Conservation (phyloP, 2,888 invertebrate genomes). For the Druceiella hillmani region DNA sequence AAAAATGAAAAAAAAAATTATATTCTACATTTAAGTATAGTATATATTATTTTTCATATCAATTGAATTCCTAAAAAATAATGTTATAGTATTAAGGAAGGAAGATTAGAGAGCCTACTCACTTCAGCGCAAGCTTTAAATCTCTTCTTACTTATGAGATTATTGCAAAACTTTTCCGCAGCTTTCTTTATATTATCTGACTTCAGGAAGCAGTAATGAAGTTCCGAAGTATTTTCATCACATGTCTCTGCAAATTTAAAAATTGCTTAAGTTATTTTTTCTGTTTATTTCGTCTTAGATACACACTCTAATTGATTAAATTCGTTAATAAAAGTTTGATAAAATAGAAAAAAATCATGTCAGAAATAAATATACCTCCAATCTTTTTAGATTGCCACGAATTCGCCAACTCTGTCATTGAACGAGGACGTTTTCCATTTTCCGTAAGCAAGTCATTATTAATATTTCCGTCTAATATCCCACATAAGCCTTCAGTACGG, state of each 20-base stretch:
- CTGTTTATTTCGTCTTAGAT: too few relatives aligned
- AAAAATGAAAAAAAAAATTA: conserved; percentile 14
- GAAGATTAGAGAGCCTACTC: conserved; percentile 12
- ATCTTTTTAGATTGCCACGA: conserved; percentile 56
- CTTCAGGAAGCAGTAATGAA: conserved; percentile 42
- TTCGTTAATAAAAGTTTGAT: not conserved
- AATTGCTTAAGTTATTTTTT: too few relatives aligned
- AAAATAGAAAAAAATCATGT: not conserved
- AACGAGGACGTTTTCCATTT: conserved; percentile 48
- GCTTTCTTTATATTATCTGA: conserved; percentile 33
- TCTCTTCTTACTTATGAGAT: conserved; percentile 57
- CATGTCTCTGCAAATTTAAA: conserved; percentile 55
- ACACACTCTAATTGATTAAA: not conserved
- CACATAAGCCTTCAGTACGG: conserved; percentile 78
- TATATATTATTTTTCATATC: not conserved
- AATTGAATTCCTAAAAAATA: not conserved
- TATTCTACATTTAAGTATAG: conserved; percentile 7
- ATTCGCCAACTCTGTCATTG: conserved; percentile 47
- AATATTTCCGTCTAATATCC: conserved; percentile 64
- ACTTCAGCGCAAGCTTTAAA: conserved; percentile 60
- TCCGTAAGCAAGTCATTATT: conserved; percentile 63
- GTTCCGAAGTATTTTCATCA: conserved; percentile 45
- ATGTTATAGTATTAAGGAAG: not conserved
- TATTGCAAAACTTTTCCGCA: conserved; percentile 58
- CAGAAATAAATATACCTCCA: conserved; percentile 39